Evolutionary conservation across 2,113 vertebrate genomes (phyloP).

Genomic region (Centropus unirufus): DNA sequence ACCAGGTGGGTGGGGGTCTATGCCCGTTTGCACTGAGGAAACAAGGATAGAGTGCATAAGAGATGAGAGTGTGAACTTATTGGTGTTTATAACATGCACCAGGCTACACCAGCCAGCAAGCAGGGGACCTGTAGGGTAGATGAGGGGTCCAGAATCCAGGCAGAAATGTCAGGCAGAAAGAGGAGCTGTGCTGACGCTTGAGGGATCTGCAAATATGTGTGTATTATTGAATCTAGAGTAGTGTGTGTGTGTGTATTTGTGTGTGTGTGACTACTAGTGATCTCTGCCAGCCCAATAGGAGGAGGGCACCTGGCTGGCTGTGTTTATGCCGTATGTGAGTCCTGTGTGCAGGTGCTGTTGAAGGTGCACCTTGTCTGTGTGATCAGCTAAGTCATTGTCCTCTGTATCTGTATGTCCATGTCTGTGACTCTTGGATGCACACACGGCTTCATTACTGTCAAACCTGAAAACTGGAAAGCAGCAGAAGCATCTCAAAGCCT

Average conservation of each 20-base stretch:
- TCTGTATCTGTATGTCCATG: background rate
- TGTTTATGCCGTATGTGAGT: background rate
- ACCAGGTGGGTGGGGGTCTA: too few relatives aligned
- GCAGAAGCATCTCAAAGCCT: background rate
- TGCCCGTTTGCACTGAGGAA: too few relatives aligned
- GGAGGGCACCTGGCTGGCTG: background rate
- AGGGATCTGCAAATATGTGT: background rate
- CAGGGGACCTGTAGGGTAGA: rapidly evolving
- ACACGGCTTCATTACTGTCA: background rate
- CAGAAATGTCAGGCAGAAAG: background rate
- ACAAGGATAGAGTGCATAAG: rapidly evolving
- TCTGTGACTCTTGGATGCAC: background rate
- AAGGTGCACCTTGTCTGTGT: background rate
- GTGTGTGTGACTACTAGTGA: background rate
- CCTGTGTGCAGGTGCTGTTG: background rate
- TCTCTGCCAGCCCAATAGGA: background rate
- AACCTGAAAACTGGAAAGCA: background rate
- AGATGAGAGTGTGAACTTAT: background rate
- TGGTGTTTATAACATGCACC: background rate
- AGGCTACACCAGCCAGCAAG: background rate
- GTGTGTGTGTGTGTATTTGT: too few relatives aligned
- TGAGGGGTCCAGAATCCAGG: background rate
- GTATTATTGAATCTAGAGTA: background rate
- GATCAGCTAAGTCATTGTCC: background rate
- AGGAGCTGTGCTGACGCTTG: background rate